Percentiles rank a stretch among this genome's conserved stretches.
Conservation (phyloP, 2,888 invertebrate species). For the Ochropleura plecta region DNA sequence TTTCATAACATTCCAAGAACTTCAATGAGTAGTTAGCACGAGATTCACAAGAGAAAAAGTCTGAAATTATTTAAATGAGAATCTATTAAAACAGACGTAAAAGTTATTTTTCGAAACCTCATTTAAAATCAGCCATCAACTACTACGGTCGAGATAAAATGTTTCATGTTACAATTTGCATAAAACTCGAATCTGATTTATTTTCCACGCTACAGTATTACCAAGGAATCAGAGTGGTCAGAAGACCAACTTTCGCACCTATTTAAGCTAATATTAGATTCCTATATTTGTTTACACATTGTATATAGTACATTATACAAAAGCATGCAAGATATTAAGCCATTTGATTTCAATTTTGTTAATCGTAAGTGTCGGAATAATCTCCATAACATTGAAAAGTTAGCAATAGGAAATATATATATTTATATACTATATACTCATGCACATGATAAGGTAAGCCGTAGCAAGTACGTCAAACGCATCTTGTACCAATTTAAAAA, state of each 20-base stretch:
- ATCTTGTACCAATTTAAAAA: not conserved
- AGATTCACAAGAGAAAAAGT: not conserved
- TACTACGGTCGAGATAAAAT: conserved; percentile 43
- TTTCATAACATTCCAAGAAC: not conserved
- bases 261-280: too few species aligned
- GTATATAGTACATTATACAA: too few species aligned
- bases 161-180: conserved; percentile 56
- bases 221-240: not conserved
- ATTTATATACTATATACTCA: not conserved
- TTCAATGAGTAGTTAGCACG: not conserved
- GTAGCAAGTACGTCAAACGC: not conserved
- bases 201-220: conserved; percentile 27
- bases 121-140: conserved; percentile 48
- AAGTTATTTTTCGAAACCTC: conserved; percentile 9
- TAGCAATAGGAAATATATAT: not conserved
- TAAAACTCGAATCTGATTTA: conserved; percentile 57
- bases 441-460: not conserved
- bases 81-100: conserved; percentile 5
- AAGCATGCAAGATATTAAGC: too few species aligned
- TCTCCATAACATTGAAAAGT: too few species aligned
- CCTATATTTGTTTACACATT: too few species aligned
- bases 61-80: conserved; percentile 6
- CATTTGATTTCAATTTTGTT: too few species aligned
- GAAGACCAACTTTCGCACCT: conserved; percentile 4
- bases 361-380: too few species aligned